These are phyloP conservation scores for Leucophenga montana DNA, from an alignment of 2,888 invertebrate species.

Conservation along the genomic window DNA sequence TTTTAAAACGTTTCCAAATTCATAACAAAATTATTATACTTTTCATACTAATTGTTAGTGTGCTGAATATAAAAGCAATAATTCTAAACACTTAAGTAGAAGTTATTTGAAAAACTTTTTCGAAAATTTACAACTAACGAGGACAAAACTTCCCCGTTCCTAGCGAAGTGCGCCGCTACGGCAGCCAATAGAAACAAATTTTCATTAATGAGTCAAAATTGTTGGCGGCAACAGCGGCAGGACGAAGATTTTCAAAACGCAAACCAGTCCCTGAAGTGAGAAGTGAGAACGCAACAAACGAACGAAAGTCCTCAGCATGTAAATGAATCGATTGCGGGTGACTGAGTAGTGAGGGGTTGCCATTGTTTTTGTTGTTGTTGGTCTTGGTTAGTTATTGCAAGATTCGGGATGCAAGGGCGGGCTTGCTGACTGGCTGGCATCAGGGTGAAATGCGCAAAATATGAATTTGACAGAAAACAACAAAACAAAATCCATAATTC, in stretches of 20 bases:
- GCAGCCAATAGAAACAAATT: conserved; percentile 69
- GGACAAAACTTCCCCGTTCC: conserved; percentile 34
- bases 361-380: not conserved
- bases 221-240: conserved; percentile 29
- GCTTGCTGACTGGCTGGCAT: conserved; percentile 35
- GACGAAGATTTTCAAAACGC: not conserved
- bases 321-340: conserved; percentile 58
- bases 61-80: conserved; percentile 40
- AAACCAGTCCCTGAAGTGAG: conserved; percentile 47
- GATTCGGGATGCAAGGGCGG: not conserved
- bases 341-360: conserved; percentile 5
- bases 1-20: too few species aligned
- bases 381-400: conserved; percentile 25
- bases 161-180: conserved; percentile 33
- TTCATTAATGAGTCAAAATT: conserved; percentile 64
- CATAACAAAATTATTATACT: too few species aligned
- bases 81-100: conserved; percentile 70
- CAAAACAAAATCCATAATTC: conserved; percentile 71
- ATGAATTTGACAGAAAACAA: conserved; percentile 72
- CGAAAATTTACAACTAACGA: conserved; percentile 64
- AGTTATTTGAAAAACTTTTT: conserved; percentile 70
- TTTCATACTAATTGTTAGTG: too few species aligned
- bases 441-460: conserved; percentile 53
- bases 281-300: conserved; percentile 31
- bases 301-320: conserved; percentile 50